Evolutionary conservation across 2,113 vertebrate species (phyloP).

Genomic region (Pelecanoides urinatrix): DNA sequence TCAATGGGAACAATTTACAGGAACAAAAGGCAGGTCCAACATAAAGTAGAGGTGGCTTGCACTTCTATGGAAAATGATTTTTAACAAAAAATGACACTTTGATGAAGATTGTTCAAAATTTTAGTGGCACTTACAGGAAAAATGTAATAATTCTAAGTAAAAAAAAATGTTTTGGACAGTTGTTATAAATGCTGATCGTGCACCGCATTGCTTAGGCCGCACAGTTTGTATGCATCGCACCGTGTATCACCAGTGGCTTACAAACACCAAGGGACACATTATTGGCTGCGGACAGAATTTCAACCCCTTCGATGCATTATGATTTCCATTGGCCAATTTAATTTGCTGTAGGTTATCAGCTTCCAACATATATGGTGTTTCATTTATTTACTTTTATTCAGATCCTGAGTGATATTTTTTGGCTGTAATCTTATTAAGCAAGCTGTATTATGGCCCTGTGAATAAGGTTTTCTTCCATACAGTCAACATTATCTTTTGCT

Average conservation of each 20-base stretch:
- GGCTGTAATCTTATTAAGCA: not conserved
- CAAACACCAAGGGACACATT: accelerated
- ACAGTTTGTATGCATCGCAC: accelerated
- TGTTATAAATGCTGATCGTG: accelerated
- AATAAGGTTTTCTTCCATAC: not conserved
- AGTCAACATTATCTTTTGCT: not conserved
- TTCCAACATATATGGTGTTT: accelerated
- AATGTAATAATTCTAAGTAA: not conserved
- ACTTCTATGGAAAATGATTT: not conserved
- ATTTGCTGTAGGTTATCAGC: not conserved
- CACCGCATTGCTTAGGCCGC: accelerated
- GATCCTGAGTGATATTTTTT: not conserved
- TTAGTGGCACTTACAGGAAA: not conserved
- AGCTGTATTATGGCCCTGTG: not conserved
- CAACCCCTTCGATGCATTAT: accelerated
- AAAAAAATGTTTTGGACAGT: accelerated
- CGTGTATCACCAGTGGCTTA: accelerated
- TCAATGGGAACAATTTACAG: not conserved
- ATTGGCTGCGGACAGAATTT: accelerated
- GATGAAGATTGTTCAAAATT: not conserved
- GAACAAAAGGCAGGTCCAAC: not conserved
- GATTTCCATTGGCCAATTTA: accelerated
- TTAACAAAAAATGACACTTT: not conserved
- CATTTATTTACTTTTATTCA: not conserved
- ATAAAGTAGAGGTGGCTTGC: not conserved